phyloP scores from a whole-genome alignment of 2,113 vertebrate genomes.

The Micronycteris hirsuta region DNA sequence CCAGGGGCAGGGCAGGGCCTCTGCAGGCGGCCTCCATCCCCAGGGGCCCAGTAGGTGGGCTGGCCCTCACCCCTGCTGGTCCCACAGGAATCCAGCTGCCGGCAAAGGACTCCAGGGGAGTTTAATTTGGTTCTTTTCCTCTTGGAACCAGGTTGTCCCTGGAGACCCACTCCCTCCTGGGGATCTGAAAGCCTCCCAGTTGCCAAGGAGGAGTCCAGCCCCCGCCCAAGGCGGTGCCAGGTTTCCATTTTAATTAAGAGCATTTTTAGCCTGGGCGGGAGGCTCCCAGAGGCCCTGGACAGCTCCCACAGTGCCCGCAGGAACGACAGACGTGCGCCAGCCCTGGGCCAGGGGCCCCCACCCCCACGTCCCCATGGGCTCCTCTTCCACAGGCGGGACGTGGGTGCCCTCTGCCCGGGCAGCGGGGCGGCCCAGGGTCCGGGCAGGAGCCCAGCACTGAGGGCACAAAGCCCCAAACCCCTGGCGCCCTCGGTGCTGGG shows the following conservation, averaged over 20 bases:
- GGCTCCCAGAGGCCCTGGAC: accelerated
- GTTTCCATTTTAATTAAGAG: conserved; percentile 13
- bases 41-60: background rate
- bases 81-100: accelerated
- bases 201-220: background rate
- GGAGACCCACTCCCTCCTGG: background rate
- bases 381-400: accelerated
- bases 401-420: accelerated
- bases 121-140: background rate
- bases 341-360: accelerated
- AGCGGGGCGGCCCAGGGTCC: background rate
- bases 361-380: accelerated
- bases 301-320: background rate
- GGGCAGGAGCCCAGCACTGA: background rate
- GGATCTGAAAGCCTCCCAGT: background rate
- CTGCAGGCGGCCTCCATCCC: background rate
- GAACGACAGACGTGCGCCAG: accelerated
- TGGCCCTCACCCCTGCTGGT: background rate
- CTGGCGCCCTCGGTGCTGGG: background rate
- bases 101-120: accelerated
- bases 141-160: background rate
- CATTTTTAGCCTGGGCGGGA: background rate
- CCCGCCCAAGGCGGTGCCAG: background rate
- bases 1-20: background rate
- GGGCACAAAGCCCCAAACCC: accelerated